A percentile compares a stretch with the other conserved stretches of the same genome.
Evolutionary conservation across 1,140 invertebrate genomes (phyloP).

Genomic region (Ips nitidus): DNA sequence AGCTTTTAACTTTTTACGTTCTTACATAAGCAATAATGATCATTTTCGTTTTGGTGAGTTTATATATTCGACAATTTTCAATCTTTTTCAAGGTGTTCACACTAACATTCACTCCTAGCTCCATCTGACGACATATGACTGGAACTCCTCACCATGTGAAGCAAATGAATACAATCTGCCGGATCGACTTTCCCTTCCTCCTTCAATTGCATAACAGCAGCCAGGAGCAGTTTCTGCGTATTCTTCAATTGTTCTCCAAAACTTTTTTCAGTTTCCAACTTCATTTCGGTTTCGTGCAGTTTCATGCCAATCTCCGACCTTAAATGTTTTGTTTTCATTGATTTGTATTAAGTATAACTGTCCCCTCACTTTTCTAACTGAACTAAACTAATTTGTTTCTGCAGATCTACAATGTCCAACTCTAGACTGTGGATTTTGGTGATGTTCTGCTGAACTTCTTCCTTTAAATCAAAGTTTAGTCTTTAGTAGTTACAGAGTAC

Average conservation of each 20-base stretch:
- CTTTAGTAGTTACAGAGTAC: too few relatives aligned
- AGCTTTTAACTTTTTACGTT: too few relatives aligned
- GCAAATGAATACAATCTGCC: slow-evolving; percentile 27
- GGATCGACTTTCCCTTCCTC: slow-evolving; percentile 31
- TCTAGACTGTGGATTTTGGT: slow-evolving; percentile 31
- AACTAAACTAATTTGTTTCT: slow-evolving; percentile 36
- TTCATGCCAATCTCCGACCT: slow-evolving; percentile 37
- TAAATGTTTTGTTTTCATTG: slow-evolving; percentile 14
- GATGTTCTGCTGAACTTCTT: too few relatives aligned
- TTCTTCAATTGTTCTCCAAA: slow-evolving; percentile 37
- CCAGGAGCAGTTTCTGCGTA: slow-evolving; percentile 26
- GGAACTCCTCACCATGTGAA: slow-evolving; percentile 28
- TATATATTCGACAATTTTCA: too few relatives aligned
- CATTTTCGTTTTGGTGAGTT: too few relatives aligned
- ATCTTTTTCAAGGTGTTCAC: background rate
- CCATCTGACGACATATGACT: background rate
- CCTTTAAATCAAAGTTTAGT: too few relatives aligned
- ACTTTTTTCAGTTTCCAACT: slow-evolving; percentile 37
- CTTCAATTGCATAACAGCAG: slow-evolving; percentile 30
- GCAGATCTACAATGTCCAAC: slow-evolving; percentile 30
- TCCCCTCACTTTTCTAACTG: slow-evolving; percentile 37
- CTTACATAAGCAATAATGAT: too few relatives aligned
- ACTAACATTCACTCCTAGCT: background rate
- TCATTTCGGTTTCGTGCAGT: slow-evolving; percentile 40
- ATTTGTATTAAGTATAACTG: background rate